These are phyloP conservation scores for Rousettus leschenaultii DNA, from an alignment of 2,113 vertebrate genomes.

Conservation along the genomic window DNA sequence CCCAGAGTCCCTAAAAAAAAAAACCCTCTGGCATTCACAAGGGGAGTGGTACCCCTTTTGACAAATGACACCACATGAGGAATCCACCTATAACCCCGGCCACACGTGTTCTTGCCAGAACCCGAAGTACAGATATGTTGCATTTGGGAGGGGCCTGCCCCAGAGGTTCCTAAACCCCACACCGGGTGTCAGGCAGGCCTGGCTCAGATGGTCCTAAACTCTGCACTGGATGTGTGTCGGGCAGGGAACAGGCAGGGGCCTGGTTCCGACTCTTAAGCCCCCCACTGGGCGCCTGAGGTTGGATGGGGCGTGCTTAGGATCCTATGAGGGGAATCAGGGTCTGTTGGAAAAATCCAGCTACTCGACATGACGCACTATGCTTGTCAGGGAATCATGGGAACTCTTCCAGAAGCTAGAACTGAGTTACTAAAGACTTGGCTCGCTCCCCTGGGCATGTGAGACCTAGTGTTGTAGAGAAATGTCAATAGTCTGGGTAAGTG, in stretches of 20 bases:
- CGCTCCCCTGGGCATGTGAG: fast-evolving
- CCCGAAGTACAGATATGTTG: neutral
- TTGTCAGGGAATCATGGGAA: fast-evolving
- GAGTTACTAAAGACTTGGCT: fast-evolving
- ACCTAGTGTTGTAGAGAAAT: neutral
- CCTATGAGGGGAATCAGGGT: neutral
- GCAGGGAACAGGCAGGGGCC: neutral
- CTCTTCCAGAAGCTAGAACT: neutral
- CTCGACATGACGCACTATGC: fast-evolving
- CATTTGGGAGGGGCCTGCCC: neutral
- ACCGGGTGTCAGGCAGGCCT: too few relatives aligned
- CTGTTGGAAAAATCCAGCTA: fast-evolving
- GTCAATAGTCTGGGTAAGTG: fast-evolving
- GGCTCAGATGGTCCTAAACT: too few relatives aligned
- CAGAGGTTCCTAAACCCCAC: too few relatives aligned
- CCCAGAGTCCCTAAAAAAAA: neutral
- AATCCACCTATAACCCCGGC: neutral
- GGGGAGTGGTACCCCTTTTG: neutral
- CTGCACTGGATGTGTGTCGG: too few relatives aligned
- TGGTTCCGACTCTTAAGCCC: fast-evolving
- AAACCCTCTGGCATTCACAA: neutral
- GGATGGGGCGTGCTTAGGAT: neutral
- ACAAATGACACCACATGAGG: neutral
- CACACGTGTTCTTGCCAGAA: neutral
- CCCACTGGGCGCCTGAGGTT: fast-evolving